These are phyloP conservation scores for Pantherophis alleghaniensis DNA, from an alignment of 2,797 vertebrate genomes.

Conservation along the genomic window DNA sequence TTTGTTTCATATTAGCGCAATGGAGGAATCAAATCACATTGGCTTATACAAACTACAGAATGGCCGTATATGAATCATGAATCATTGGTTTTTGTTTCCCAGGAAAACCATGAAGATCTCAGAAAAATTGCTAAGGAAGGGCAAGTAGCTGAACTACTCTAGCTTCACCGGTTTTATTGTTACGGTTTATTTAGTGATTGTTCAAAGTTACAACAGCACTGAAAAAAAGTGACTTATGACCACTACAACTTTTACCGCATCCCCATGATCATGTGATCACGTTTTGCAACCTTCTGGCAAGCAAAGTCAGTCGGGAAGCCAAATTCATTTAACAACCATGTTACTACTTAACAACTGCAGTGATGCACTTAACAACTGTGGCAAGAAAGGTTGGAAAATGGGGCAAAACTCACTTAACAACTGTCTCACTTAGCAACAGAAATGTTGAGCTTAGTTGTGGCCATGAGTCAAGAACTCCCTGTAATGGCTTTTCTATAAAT, in stretches of 20 bases:
- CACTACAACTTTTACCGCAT: neutral
- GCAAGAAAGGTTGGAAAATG: too few species aligned
- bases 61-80: neutral
- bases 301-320: too few species aligned
- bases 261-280: neutral
- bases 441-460: neutral
- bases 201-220: neutral
- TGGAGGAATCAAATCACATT: neutral
- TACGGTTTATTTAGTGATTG: constrained; percentile 40
- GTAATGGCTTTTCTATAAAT: neutral
- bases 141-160: constrained; percentile 77
- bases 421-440: neutral
- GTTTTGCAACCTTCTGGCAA: neutral
- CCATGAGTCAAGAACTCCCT: too few species aligned
- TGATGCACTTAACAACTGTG: too few species aligned
- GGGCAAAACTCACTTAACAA: too few species aligned
- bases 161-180: constrained; percentile 84
- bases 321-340: too few species aligned
- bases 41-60: neutral
- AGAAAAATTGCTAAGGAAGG: constrained; percentile 77
- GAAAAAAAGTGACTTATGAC: neutral
- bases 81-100: constrained; percentile 35
- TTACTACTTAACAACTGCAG: too few species aligned
- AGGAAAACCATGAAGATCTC: constrained; percentile 81
- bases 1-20: neutral